Percentiles rank a stretch among this genome's conserved stretches.
phyloP scores from a whole-genome alignment of 1,140 invertebrate species.

The Leguminivora glycinivorella region DNA sequence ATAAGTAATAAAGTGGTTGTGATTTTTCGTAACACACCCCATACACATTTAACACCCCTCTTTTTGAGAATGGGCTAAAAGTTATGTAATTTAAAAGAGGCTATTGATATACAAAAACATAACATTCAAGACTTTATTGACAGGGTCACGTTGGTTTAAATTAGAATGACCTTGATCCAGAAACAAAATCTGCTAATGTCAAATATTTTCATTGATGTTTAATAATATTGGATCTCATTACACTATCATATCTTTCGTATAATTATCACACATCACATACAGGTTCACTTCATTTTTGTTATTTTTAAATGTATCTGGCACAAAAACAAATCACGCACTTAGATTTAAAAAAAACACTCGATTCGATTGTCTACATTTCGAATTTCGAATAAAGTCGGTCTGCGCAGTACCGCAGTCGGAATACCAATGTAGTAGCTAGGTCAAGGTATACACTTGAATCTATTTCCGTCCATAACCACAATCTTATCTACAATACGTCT shows the following conservation, averaged over 20 bases:
- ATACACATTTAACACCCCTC: neutral
- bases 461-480: slow-evolving; percentile 37
- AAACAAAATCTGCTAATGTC: neutral
- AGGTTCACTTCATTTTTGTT: too few relatives aligned
- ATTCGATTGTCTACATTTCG: slow-evolving; percentile 31
- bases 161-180: slow-evolving; percentile 15
- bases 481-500: slow-evolving; percentile 32
- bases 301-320: slow-evolving; percentile 1
- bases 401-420: slow-evolving; percentile 51
- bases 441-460: slow-evolving; percentile 49
- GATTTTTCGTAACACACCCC: too few relatives aligned
- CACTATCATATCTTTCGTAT: too few relatives aligned
- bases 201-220: neutral
- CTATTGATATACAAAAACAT: neutral
- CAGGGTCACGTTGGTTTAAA: neutral
- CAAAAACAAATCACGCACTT: slow-evolving; percentile 48
- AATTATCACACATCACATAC: too few relatives aligned
- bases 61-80: neutral
- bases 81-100: neutral
- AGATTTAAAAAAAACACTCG: neutral
- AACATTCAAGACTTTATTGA: too few relatives aligned
- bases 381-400: slow-evolving; percentile 47
- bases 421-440: slow-evolving; percentile 53
- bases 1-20: too few relatives aligned
- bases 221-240: neutral